Evolutionary conservation across 2,797 vertebrate species (phyloP).

Genomic region (Sebastes iracundus): DNA sequence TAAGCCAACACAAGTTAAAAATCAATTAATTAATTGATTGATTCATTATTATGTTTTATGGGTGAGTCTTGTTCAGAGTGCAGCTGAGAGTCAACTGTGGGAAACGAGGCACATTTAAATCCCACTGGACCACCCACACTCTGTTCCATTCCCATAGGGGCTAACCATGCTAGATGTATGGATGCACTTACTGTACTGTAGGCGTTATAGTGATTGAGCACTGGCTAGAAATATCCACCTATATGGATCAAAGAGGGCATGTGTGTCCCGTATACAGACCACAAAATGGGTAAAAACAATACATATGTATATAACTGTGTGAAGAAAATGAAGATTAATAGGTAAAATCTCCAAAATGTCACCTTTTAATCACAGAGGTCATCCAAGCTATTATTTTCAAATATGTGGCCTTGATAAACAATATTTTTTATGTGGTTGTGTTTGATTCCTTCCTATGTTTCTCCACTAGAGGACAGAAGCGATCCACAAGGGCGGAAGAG

Average conservation of each 20-base stretch:
- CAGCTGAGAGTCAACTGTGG: background rate
- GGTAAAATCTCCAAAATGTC: background rate
- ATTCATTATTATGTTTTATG: background rate
- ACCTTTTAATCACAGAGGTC: background rate
- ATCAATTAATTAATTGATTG: no score
- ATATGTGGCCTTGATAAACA: background rate
- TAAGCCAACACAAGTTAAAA: background rate
- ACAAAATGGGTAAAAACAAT: background rate
- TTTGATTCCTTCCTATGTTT: background rate
- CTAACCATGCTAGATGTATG: background rate
- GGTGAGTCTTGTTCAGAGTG: constrained; percentile 6
- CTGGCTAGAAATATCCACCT: constrained; percentile 19
- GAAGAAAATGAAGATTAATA: background rate
- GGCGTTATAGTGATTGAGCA: background rate
- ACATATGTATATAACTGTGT: background rate
- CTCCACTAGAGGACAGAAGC: constrained; percentile 70
- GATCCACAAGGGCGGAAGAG: constrained; percentile 26
- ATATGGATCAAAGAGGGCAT: background rate
- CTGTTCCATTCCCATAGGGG: background rate
- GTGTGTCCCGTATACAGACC: background rate
- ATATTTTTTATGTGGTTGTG: background rate
- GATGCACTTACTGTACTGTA: background rate
- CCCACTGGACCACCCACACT: constrained; percentile 12
- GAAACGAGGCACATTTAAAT: constrained; percentile 16
- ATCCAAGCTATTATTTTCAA: background rate